Base-by-base conservation (phyloP, 2,797 vertebrate species). In the Chelon auratus region DNA sequence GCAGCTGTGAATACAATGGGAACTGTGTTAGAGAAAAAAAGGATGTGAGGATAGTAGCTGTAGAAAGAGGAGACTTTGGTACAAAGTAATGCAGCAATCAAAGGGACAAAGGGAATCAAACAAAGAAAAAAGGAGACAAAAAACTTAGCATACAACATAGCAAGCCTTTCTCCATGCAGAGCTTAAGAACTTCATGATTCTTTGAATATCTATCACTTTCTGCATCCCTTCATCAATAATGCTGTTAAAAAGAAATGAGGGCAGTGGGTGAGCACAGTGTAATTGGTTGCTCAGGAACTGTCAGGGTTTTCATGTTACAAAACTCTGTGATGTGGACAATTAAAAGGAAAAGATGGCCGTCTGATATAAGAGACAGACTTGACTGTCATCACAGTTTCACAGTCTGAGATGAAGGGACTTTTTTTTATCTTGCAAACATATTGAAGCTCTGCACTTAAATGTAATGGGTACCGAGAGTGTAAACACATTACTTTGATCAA, bases 401-500 rank as follows among this genome's bases (percentile, higher is more conserved):
- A 45, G 60, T 17, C 55, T 47, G 62, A 45, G 60, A 50, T 62
- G 57, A 80, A 77, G 13, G 20, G 53, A n/a, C 80, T 52, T 57
- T 65, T 53, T 26, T 18, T 33, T 1, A 1, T 1, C 26, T 10
- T 53, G 36, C 52, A 78, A 75, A 84, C 61, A 81, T 77, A 72
- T 68, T 53, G 20, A 17, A 51, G 61, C 62, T 42, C 10, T 13
- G 24, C 56, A 18, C 43, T 48, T 64, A 72, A 69, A 37, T 62
- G 59, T 14, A 59, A 30, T 5, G 65, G 61, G 2, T 18, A 58
- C 59, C 4, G 59, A 78, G 72, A 55, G 63, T 10, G 60, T 48
- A 68, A 68, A 69, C 52, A 36, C 17, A 36, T 2, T 1, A 58
- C 80, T 85, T 82, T 82, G 71, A 83, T 84, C 71, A 67, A 69